Base-by-base conservation (phyloP, 2,888 invertebrate genomes). In the Campopleginae sp. region DNA sequence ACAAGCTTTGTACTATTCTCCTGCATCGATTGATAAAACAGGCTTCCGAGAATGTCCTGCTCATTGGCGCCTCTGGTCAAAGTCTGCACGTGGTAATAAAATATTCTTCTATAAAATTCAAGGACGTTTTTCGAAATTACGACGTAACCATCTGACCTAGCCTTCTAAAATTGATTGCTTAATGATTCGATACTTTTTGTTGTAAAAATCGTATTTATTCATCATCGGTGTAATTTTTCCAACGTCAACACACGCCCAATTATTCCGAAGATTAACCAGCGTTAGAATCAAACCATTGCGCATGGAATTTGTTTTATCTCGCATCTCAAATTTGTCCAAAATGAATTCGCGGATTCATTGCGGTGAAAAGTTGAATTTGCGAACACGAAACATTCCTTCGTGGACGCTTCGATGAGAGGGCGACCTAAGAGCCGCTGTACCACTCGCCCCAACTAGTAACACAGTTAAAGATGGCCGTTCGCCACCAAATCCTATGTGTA, bases 381-480 rank as follows among this genome's bases (percentile, higher is more conserved):
- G 14, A 33, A 38, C n/a, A 38, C 38, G n/a, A 38, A n/a, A n/a
- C 33, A 65, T 38, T 51, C 12, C 7, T 51, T 48, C 2, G 51
- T 19, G 31, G 33, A 71, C 46, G 71, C 71, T 51, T 70, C 31
- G 46, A 51, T 48, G 48, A 71, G 51, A 33, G 51, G 51, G 71
- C 33, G 71, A 38, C 48, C 71, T 31, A 10, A 46, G 46, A n/a
- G 71, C 51, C 33, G 48, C n/a, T 31, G n/a, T n/a, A 68, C 12
- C 17, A 10, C 33, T 33, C 6, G 31, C 2, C n/a, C 2, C 7
- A 33, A 8, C 51, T 23, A 54, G 58, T 58, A 58, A 58, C 42
- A 8, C 54, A 58, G 31, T 79, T 14, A 71, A 71, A 70, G 48
- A 79, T 79, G 79, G 79, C 79, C 71, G 71, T 48, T 33, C n/a